phyloP scores from a whole-genome alignment of 2,797 vertebrate species.

The Muscicapa striata region DNA sequence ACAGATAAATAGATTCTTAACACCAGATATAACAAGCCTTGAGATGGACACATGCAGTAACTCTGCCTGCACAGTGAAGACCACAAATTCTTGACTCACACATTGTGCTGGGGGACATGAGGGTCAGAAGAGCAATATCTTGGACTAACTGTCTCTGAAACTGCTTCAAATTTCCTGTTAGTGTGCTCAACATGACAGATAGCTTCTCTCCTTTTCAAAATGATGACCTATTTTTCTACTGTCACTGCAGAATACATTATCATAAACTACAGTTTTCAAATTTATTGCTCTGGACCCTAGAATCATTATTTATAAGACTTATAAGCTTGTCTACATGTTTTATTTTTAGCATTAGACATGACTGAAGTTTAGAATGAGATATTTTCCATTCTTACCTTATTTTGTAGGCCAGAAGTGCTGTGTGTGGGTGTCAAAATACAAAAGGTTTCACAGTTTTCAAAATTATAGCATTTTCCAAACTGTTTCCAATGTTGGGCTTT shows the following conservation, averaged over 20 bases:
- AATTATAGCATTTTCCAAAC: not conserved
- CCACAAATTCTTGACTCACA: not conserved
- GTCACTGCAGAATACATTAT: conserved; percentile 53
- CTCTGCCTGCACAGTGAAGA: not conserved
- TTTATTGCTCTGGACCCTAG: conserved; percentile 27
- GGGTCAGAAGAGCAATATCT: not conserved
- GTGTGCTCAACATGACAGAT: conserved; percentile 26
- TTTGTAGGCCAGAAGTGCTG: not conserved
- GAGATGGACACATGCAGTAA: not conserved
- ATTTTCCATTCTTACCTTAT: conserved; percentile 11
- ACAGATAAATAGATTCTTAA: not conserved
- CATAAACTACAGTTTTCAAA: conserved; percentile 49
- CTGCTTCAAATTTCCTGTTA: not conserved
- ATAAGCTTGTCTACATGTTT: conserved; percentile 42
- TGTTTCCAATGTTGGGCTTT: not conserved
- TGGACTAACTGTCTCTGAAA: not conserved
- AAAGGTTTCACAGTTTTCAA: not conserved
- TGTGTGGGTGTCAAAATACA: not conserved
- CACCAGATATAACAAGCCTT: not conserved
- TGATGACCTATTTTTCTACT: conserved; percentile 64
- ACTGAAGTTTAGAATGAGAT: conserved; percentile 14
- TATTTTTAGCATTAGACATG: conserved; percentile 49
- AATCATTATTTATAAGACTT: conserved; percentile 61
- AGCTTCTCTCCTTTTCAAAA: conserved; percentile 35
- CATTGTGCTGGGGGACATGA: accelerated